Percentiles rank a stretch among this genome's conserved stretches.
phyloP scores from a whole-genome alignment of 2,113 vertebrate species.

The Entelurus aequoreus region DNA sequence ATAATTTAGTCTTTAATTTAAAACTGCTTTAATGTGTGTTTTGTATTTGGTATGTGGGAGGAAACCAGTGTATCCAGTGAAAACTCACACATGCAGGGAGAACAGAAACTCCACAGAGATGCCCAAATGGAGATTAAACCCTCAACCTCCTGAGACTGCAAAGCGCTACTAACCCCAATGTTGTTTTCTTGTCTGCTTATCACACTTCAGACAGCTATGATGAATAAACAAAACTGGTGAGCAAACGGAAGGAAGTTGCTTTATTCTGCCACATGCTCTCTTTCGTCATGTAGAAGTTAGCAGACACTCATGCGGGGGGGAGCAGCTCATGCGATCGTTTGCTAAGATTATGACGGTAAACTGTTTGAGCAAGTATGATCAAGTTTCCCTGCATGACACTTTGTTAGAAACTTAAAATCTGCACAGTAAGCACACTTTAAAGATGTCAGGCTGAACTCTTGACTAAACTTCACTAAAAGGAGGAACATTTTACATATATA shows the following conservation, averaged over 20 bases:
- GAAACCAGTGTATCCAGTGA: too few species aligned
- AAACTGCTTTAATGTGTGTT: too few species aligned
- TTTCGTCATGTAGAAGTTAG: not conserved
- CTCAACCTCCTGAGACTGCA: too few species aligned
- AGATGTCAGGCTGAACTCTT: too few species aligned
- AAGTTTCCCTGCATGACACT: not conserved
- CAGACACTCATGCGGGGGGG: not conserved
- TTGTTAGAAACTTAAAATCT: not conserved
- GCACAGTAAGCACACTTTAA: not conserved
- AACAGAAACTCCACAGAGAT: too few species aligned
- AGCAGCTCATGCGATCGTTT: not conserved
- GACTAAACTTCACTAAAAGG: too few species aligned
- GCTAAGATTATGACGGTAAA: conserved; percentile 15
- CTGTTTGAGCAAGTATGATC: conserved; percentile 16
- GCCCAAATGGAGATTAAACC: too few species aligned
- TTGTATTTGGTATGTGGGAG: too few species aligned
- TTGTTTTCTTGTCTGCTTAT: not conserved
- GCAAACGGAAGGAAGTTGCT: conserved; percentile 12
- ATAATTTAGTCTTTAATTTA: too few species aligned
- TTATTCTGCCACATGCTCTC: not conserved
- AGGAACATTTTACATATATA: too few species aligned
- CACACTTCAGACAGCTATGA: not conserved
- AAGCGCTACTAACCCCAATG: too few species aligned
- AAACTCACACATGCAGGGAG: too few species aligned
- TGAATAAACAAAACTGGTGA: not conserved